A percentile compares a stretch with the other conserved stretches of the same genome.
phyloP scores from a whole-genome alignment of 2,888 invertebrate genomes.

The Eubasilissa splendida region DNA sequence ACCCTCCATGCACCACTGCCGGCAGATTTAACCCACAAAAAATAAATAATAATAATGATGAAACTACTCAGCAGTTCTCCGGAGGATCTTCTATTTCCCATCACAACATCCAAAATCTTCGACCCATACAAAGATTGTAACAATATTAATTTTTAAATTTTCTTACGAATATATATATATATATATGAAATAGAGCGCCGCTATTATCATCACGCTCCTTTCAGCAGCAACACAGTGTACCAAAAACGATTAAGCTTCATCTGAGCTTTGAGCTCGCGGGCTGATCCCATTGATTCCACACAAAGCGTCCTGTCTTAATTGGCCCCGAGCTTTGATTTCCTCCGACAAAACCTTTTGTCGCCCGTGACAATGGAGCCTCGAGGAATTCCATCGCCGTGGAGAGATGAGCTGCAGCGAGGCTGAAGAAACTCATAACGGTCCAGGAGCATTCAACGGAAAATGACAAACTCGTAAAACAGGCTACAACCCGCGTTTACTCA shows the following conservation, averaged over 20 bases:
- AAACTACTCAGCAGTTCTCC: no score
- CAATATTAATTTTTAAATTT: no score
- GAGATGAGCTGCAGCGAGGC: not conserved
- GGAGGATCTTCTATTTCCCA: no score
- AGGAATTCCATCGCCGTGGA: not conserved
- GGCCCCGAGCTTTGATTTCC: conserved; percentile 13
- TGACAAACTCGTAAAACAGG: not conserved
- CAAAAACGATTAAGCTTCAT: not conserved
- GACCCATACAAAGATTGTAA: no score
- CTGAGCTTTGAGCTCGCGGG: not conserved
- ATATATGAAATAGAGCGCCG: no score
- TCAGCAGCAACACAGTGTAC: not conserved
- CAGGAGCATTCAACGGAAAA: not conserved
- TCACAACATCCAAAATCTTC: no score
- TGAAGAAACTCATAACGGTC: not conserved
- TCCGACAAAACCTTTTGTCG: conserved; percentile 15
- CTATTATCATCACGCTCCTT: no score
- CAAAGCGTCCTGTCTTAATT: conserved; percentile 26
- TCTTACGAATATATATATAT: no score
- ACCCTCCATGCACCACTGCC: no score
- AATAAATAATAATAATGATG: no score
- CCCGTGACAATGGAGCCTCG: conserved; percentile 3
- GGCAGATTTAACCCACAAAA: no score
- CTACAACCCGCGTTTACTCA: no score
- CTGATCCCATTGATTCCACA: conserved; percentile 28